phyloP scores from a whole-genome alignment of 2,113 vertebrate genomes.

The Pseudorectes ferrugineus region DNA sequence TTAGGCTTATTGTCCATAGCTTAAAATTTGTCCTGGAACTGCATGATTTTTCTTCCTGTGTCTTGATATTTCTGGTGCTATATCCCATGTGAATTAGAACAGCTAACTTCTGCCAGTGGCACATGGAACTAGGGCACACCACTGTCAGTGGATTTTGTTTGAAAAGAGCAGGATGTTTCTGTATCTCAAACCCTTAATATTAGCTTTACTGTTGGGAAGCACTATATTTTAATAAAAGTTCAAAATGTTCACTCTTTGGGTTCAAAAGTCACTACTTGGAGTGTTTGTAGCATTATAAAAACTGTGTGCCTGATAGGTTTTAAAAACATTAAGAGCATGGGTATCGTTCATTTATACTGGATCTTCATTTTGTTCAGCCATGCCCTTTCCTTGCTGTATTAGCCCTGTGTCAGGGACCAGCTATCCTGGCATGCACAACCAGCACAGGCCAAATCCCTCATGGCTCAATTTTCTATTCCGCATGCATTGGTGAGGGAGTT shows the following conservation, averaged over 20 bases:
- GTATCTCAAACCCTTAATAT: background rate
- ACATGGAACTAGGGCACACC: background rate
- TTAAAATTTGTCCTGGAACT: background rate
- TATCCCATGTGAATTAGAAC: background rate
- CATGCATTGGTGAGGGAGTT: background rate
- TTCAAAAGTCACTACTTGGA: background rate
- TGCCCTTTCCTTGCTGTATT: background rate
- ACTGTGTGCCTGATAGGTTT: background rate
- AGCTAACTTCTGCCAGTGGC: background rate
- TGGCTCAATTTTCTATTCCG: background rate
- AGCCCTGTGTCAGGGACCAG: background rate
- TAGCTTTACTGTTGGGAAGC: background rate
- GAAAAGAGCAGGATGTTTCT: background rate
- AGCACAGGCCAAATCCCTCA: background rate
- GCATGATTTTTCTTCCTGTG: background rate
- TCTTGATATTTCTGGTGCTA: background rate
- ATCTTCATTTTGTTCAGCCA: background rate
- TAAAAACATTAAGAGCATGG: background rate
- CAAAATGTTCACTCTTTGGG: background rate
- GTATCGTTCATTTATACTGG: background rate
- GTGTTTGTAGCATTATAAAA: background rate
- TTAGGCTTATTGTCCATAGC: background rate
- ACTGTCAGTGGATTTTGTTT: background rate
- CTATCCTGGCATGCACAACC: accelerated
- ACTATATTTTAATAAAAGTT: background rate